A percentile compares a stretch with the other conserved stretches of the same genome.
phyloP scores from a whole-genome alignment of 2,888 invertebrate species.

The Fragum sueziense region DNA sequence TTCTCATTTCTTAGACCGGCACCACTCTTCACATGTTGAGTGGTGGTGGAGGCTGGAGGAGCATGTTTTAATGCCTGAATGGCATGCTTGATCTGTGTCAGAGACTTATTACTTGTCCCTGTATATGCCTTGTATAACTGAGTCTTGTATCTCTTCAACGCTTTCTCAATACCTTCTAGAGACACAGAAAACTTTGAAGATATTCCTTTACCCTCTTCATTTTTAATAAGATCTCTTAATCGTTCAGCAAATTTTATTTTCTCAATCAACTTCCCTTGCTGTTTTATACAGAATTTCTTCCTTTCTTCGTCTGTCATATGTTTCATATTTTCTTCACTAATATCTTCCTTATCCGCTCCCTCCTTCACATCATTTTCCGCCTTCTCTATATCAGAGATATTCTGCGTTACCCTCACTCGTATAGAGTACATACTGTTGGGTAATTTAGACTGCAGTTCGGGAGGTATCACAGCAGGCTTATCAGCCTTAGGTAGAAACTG shows the following conservation, averaged over 20 bases:
- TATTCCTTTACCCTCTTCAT: constrained; percentile 51
- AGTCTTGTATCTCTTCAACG: constrained; percentile 56
- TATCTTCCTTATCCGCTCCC: constrained; percentile 6
- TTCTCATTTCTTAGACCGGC: no score
- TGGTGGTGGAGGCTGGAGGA: constrained; percentile 2
- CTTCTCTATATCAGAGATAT: constrained; percentile 43
- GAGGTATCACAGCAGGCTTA: constrained; percentile 72
- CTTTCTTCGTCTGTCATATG: constrained; percentile 31
- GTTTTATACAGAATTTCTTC: constrained; percentile 35
- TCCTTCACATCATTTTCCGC: constrained; percentile 37
- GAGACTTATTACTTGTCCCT: constrained; percentile 42
- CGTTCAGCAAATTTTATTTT: constrained; percentile 62
- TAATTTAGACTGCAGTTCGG: constrained; percentile 68
- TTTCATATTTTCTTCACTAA: not conserved
- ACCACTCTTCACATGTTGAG: not conserved
- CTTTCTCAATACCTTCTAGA: constrained; percentile 59
- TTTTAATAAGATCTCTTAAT: constrained; percentile 49
- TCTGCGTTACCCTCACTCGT: constrained; percentile 67
- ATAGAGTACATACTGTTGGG: constrained; percentile 74
- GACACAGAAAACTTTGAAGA: constrained; percentile 54
- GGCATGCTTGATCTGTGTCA: constrained; percentile 51
- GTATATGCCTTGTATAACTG: constrained; percentile 60
- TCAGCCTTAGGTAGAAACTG: constrained; percentile 73
- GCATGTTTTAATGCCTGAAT: constrained; percentile 34
- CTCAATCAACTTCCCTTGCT: constrained; percentile 57